Evolutionary conservation across 2,113 vertebrate species (phyloP).

Genomic region (Isichthys henryi): DNA sequence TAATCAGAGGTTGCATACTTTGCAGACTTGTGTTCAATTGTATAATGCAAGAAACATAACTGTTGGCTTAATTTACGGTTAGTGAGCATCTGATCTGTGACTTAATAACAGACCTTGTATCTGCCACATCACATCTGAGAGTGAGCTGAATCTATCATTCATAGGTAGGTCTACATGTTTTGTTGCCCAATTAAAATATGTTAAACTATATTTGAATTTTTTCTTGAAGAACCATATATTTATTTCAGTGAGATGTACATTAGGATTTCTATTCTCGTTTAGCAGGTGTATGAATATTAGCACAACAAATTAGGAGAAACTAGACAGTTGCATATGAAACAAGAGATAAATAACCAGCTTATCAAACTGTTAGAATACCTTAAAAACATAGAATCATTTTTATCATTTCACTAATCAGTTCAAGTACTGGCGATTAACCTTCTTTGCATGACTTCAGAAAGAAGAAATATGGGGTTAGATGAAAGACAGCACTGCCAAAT

Average conservation of each 20-base stretch:
- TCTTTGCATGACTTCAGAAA: not conserved
- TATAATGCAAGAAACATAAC: not conserved
- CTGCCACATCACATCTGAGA: not conserved
- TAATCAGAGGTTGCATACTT: not conserved
- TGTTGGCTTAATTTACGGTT: not conserved
- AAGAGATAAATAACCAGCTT: slow-evolving; percentile 16
- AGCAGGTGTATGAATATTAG: slow-evolving; percentile 13
- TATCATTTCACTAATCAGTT: slow-evolving; percentile 21
- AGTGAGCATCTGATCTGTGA: not conserved
- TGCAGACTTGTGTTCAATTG: not conserved
- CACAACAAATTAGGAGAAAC: slow-evolving; percentile 28
- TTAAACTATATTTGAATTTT: not conserved
- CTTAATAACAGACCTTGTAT: not conserved
- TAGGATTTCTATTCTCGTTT: slow-evolving; percentile 23
- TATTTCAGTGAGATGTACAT: slow-evolving; percentile 10
- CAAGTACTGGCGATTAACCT: not conserved
- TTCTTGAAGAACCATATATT: not conserved
- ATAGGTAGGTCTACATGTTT: not conserved
- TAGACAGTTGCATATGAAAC: not conserved
- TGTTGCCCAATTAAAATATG: not conserved
- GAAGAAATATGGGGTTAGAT: slow-evolving; percentile 13
- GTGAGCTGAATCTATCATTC: not conserved
- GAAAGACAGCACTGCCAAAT: slow-evolving; percentile 27
- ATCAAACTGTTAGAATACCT: not conserved
- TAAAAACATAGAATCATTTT: slow-evolving; percentile 24